These are phyloP conservation scores for Columbina picui DNA, from an alignment of 2,113 vertebrate species.

Conservation along the genomic window DNA sequence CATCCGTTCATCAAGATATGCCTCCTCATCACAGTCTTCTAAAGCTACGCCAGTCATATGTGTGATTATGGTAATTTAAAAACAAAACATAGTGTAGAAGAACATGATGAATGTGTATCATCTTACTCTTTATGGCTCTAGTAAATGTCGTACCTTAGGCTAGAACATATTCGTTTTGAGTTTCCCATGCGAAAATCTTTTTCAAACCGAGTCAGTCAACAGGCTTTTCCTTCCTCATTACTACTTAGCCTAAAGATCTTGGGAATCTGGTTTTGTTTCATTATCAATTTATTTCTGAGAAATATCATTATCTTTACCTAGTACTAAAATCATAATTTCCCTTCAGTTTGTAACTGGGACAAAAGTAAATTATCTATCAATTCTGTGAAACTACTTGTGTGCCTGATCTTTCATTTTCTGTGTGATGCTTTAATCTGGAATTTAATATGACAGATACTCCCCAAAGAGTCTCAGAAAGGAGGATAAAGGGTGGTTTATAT, in stretches of 20 bases:
- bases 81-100: slow-evolving; percentile 65
- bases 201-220: slow-evolving; percentile 77
- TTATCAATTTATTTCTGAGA: slow-evolving; percentile 76
- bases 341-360: slow-evolving; percentile 51
- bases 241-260: slow-evolving; percentile 74
- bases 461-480: slow-evolving; percentile 27
- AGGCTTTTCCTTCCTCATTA: slow-evolving; percentile 75
- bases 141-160: slow-evolving; percentile 81
- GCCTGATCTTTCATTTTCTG: slow-evolving; percentile 37
- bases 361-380: slow-evolving; percentile 51
- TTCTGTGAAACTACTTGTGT: slow-evolving; percentile 46
- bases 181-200: slow-evolving; percentile 74
- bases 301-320: slow-evolving; percentile 59
- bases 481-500: not conserved
- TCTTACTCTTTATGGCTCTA: slow-evolving; percentile 75
- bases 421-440: slow-evolving; percentile 42
- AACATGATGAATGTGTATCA: slow-evolving; percentile 74
- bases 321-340: slow-evolving; percentile 59
- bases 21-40: slow-evolving; percentile 58
- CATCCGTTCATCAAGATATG: slow-evolving; percentile 70
- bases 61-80: slow-evolving; percentile 77
- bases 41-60: slow-evolving; percentile 70
- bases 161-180: slow-evolving; percentile 68
- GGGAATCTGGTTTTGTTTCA: slow-evolving; percentile 69
- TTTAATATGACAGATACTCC: slow-evolving; percentile 59